Evolutionary conservation across 2,113 vertebrate genomes (phyloP), one percentile per base, ranked within the genome.

Genomic region (Camelus bactrianus): DNA sequence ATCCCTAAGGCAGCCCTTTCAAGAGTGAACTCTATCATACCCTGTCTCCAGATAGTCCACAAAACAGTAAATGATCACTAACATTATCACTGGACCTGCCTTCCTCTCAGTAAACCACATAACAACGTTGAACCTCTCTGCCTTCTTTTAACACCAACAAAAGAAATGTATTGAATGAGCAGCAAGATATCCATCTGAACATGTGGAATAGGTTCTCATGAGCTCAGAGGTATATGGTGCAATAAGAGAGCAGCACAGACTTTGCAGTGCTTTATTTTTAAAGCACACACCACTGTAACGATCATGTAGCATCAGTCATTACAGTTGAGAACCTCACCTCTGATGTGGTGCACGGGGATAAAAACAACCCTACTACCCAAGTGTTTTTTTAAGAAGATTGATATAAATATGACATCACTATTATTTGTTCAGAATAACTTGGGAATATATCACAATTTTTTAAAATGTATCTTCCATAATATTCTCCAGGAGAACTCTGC

Each of bases 341-440:
- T 48, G 84, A 91, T 46, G 30, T 28, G 42, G 19, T 48, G 30
- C 3, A 9, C 26, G 62, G 24, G 13, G 76, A 85, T 54, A 50
- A 46, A 84, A 48, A 46, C 38, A 85, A 62, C 17, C 13, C 22
- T 13, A 52, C 38, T 20, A 75, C 42, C 15, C 81, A 72, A 16
- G 13, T 64, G 2, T 8, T 64, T 80, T 90, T 30, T 69, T 42
- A 42, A 56, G n/a, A 87, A 94, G 7, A 52, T 20, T 76, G 15
- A 11, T 46, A 54, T 65, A 52, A 72, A 72, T 91, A 58, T 35
- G 0, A 15, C 3, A 73, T 94, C 35, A 80, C 42, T 96, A 77
- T 84, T 75, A 87, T 67, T 93, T 95, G 28, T 84, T 93, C 83
- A 90, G 90, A 83, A 65, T 56, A 69, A 16, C 7, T 83, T 93